Evolutionary conservation across 1,140 invertebrate species (phyloP), one percentile per base, ranked within the genome.

Genomic region (Cyclina sinensis): DNA sequence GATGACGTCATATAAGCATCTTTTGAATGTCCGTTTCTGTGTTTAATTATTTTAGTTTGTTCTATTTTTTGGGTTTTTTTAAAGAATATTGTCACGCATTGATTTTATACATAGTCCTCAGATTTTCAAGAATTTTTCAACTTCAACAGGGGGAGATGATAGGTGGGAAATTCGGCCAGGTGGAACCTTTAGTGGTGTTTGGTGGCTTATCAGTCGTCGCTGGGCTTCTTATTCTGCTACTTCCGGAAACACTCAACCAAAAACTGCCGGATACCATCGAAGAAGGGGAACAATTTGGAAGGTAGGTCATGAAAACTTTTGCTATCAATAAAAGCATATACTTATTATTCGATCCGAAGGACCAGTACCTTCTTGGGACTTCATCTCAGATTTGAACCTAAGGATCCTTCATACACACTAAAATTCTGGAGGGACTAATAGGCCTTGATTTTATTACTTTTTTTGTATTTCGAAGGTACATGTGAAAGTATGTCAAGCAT

Each of bases 211-310:
- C 82, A 30, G n/a, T 92, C 0, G 14, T 93, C 0, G 90, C 90
- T 18, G 92, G 90, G 2, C 21, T 89, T 35, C 54, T 91, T 16
- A 14, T 87, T 2, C 65, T 92, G 5, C 59, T 91, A 16, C 79
- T 93, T 2, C 92, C 92, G 32, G 93, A 93, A 68, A 93, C 93
- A 30, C 84, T 91, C 54, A 80, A 88, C 37, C 59, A 84, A 16
- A 88, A 89, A 81, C 74, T 93, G 24, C 91, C 93, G 24, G 92
- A 93, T 73, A 90, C 88, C 39, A 91, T 92, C 12, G 59, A 89
- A 30, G 92, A 93, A 21, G 81, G 81, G 12, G 83, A 95, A 46
- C 18, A 46, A 32, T 84, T 84, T 73, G 82, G 82, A 24, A 70
- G n/a, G 82, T 84, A 51, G 18, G 80, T 48, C 9, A 9, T 65